These are phyloP conservation scores for Lycocerus yunnanus DNA, from an alignment of 2,888 invertebrate species.

Conservation along the genomic window DNA sequence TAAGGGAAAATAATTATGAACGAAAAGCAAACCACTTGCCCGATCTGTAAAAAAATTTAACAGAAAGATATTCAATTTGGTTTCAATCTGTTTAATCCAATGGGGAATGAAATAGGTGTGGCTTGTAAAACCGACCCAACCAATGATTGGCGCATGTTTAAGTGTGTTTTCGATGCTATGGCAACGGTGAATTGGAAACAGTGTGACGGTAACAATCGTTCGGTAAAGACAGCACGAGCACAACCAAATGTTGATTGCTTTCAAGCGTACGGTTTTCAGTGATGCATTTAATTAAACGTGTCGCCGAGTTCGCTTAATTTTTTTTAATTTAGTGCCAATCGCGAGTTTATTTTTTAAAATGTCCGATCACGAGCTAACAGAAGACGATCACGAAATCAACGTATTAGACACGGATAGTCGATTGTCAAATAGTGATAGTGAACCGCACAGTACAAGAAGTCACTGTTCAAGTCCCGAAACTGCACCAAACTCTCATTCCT, in stretches of 20 bases:
- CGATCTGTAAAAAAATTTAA: constrained; percentile 51
- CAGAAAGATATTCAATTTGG: constrained; percentile 58
- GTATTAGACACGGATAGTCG: constrained; percentile 69
- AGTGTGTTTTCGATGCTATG: constrained; percentile 53
- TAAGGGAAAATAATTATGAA: constrained; percentile 20
- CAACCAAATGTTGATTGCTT: constrained; percentile 30
- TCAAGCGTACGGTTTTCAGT: constrained; percentile 9
- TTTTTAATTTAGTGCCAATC: not conserved
- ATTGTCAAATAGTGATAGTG: constrained; percentile 65
- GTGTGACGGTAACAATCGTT: constrained; percentile 45
- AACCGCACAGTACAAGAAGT: constrained; percentile 52
- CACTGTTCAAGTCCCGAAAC: constrained; percentile 57
- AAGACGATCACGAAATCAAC: constrained; percentile 72
- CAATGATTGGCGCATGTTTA: constrained; percentile 50
- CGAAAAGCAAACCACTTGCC: constrained; percentile 29
- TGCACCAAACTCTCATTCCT: constrained; percentile 56
- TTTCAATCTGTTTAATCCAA: constrained; percentile 57
- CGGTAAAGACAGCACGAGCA: constrained; percentile 38
- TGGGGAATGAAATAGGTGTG: constrained; percentile 53
- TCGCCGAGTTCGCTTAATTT: not conserved
- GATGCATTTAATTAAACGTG: not conserved
- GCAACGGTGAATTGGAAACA: constrained; percentile 52
- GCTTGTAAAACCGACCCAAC: constrained; percentile 49
- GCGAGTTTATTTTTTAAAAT: constrained; percentile 29
- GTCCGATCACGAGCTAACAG: constrained; percentile 58